Evolutionary conservation across 2,888 invertebrate genomes (phyloP).

Genomic region (Dynastes grantii): DNA sequence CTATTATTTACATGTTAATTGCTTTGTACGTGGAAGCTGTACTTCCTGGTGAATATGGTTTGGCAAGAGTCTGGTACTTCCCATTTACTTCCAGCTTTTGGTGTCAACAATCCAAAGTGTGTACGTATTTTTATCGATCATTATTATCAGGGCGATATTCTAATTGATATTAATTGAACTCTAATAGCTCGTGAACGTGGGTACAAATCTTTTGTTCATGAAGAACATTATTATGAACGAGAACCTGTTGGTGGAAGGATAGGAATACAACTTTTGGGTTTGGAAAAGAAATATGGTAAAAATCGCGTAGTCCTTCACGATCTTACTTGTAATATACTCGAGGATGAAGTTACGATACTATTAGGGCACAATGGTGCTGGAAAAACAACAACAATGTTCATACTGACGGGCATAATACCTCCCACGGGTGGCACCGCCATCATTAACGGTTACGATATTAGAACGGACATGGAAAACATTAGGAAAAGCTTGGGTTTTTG

Average conservation of each 20-base stretch:
- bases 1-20: slow-evolving; percentile 80
- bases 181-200: not conserved
- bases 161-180: slow-evolving; percentile 63
- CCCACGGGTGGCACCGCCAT: slow-evolving; percentile 80
- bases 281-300: slow-evolving; percentile 77
- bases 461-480: slow-evolving; percentile 76
- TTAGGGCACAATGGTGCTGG: slow-evolving; percentile 90
- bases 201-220: not conserved
- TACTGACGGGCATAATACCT: slow-evolving; percentile 86
- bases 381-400: slow-evolving; percentile 90
- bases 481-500: slow-evolving; percentile 84
- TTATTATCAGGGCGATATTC: too few relatives aligned
- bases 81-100: slow-evolving; percentile 76
- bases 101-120: slow-evolving; percentile 71
- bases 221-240: slow-evolving; percentile 68
- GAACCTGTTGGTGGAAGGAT: slow-evolving; percentile 71
- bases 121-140: too few relatives aligned
- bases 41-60: slow-evolving; percentile 78
- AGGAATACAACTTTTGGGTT: slow-evolving; percentile 73
- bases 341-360: slow-evolving; percentile 91
- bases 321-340: slow-evolving; percentile 85
- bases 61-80: slow-evolving; percentile 88
- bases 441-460: slow-evolving; percentile 82
- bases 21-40: slow-evolving; percentile 91
- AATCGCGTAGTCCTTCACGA: slow-evolving; percentile 78